phyloP scores from a whole-genome alignment of 1,140 invertebrate genomes.

The Drosophila auraria region DNA sequence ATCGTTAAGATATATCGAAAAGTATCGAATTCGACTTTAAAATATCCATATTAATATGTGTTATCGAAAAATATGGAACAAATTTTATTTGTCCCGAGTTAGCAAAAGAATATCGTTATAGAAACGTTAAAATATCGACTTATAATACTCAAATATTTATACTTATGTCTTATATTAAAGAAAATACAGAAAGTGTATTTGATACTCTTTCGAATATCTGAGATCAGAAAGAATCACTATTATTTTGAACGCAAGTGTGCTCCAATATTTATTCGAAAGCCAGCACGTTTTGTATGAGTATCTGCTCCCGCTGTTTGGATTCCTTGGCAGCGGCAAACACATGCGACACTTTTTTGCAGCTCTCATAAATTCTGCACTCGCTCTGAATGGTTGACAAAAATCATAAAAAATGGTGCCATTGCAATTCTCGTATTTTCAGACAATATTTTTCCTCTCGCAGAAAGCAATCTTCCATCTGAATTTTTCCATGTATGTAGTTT shows the following conservation, averaged over 20 bases:
- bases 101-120: too few relatives aligned
- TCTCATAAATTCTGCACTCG: constrained; percentile 48
- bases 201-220: too few relatives aligned
- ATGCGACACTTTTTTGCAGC: constrained; percentile 50
- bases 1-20: too few relatives aligned
- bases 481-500: constrained; percentile 1
- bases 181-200: too few relatives aligned
- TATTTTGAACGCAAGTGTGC: not conserved
- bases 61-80: too few relatives aligned
- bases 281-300: constrained; percentile 18
- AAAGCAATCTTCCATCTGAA: constrained; percentile 15
- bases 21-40: too few relatives aligned
- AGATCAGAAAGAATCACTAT: not conserved
- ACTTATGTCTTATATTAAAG: too few relatives aligned
- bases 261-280: constrained; percentile 17
- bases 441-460: constrained; percentile 24
- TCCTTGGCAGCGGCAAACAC: constrained; percentile 35
- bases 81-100: too few relatives aligned
- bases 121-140: too few relatives aligned
- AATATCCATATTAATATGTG: too few relatives aligned
- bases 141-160: too few relatives aligned
- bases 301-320: constrained; percentile 8
- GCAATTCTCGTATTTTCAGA: constrained; percentile 31
- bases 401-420: constrained; percentile 18
- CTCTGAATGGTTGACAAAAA: constrained; percentile 21